phyloP scores from a whole-genome alignment of 2,888 invertebrate genomes.

The Venusia cambrica region DNA sequence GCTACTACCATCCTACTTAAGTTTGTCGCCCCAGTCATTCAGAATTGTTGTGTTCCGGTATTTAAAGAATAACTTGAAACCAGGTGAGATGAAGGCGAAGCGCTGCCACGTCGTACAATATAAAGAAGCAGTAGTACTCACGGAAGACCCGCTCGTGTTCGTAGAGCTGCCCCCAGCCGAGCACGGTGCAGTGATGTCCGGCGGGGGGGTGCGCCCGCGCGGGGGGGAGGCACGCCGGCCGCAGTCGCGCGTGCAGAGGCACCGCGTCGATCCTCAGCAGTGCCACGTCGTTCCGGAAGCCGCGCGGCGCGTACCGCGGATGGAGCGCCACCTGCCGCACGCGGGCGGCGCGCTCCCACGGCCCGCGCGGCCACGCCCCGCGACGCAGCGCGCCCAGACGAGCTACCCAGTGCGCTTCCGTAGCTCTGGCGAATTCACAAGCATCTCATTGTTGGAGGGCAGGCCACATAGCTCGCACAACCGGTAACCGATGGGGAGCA shows the following conservation, averaged over 20 bases:
- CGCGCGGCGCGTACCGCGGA: constrained; percentile 87
- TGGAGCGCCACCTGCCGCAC: constrained; percentile 85
- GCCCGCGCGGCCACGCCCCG: constrained; percentile 87
- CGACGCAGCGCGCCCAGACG: constrained; percentile 88
- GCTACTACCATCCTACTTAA: too few species aligned
- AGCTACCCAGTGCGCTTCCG: constrained; percentile 89
- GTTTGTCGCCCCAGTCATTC: too few species aligned
- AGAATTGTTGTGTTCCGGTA: too few species aligned
- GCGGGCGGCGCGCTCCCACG: constrained; percentile 86
- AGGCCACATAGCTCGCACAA: too few species aligned
- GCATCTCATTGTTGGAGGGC: background rate
- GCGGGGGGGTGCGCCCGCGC: constrained; percentile 80
- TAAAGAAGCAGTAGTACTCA: too few species aligned
- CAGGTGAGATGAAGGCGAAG: too few species aligned
- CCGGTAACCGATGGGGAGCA: too few species aligned
- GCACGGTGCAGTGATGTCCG: constrained; percentile 87
- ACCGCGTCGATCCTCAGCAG: constrained; percentile 83
- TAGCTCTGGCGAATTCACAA: constrained; percentile 72
- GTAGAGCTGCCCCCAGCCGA: constrained; percentile 91
- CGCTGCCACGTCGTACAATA: too few species aligned
- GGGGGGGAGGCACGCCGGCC: constrained; percentile 79
- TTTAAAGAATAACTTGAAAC: too few species aligned
- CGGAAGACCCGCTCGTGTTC: constrained; percentile 90
- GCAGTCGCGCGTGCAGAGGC: constrained; percentile 74
- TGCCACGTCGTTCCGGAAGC: constrained; percentile 90